These are phyloP conservation scores for Clusia tigrina DNA, from an alignment of 2,888 invertebrate species.

Conservation along the genomic window DNA sequence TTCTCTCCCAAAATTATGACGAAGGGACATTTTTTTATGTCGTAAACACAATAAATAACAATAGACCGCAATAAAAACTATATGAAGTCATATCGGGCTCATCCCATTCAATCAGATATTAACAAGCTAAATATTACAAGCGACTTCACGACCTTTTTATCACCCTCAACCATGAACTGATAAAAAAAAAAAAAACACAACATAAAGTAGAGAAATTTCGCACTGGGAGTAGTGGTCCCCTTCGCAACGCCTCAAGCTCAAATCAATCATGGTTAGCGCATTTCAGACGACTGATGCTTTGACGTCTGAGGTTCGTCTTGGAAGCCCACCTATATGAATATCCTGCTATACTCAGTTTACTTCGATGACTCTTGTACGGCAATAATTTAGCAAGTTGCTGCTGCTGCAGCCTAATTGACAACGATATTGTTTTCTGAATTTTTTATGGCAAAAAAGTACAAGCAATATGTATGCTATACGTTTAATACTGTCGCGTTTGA, in stretches of 20 bases:
- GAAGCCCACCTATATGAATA: neutral
- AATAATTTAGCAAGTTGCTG: slow-evolving; percentile 36
- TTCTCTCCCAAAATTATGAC: neutral
- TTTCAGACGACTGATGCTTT: slow-evolving; percentile 23
- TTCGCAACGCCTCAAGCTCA: slow-evolving; percentile 18
- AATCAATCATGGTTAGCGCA: slow-evolving; percentile 20
- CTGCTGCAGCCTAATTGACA: slow-evolving; percentile 40
- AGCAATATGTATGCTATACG: slow-evolving; percentile 6
- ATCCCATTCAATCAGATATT: slow-evolving; percentile 51
- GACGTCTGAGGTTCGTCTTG: slow-evolving; percentile 7
- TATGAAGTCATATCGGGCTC: slow-evolving; percentile 24
- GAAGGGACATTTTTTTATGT: slow-evolving; percentile 27
- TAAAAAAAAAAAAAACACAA: slow-evolving; percentile 36
- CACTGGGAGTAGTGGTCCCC: neutral
- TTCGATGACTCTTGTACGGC: slow-evolving; percentile 23
- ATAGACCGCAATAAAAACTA: neutral
- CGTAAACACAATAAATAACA: slow-evolving; percentile 12
- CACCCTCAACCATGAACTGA: slow-evolving; percentile 54
- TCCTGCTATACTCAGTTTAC: neutral
- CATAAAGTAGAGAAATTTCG: slow-evolving; percentile 26
- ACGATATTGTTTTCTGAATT: slow-evolving; percentile 37
- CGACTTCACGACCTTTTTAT: slow-evolving; percentile 28
- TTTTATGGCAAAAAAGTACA: slow-evolving; percentile 25
- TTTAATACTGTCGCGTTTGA: slow-evolving; percentile 30
- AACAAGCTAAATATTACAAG: slow-evolving; percentile 42